These are phyloP conservation scores for Penaeus monodon DNA, from an alignment of 2,888 invertebrate species.

Conservation along the genomic window DNA sequence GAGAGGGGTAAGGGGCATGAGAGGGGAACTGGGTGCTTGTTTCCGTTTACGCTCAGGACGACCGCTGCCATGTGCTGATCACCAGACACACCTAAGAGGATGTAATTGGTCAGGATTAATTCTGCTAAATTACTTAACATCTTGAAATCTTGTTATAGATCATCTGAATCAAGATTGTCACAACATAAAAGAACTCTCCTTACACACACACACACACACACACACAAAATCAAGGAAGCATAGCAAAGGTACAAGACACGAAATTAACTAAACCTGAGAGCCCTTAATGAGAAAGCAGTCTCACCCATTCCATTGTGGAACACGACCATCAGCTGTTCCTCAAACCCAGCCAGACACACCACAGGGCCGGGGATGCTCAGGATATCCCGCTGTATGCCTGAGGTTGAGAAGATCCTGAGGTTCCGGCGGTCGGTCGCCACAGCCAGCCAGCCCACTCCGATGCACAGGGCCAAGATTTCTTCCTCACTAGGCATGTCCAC, in stretches of 20 bases:
- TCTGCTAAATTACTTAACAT: too few relatives aligned
- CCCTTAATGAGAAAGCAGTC: constrained; percentile 4
- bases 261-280: not conserved
- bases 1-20: constrained; percentile 75
- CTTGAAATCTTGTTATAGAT: too few relatives aligned
- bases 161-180: too few relatives aligned
- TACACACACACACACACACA: too few relatives aligned
- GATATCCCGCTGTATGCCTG: constrained; percentile 88
- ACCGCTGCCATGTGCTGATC: constrained; percentile 58
- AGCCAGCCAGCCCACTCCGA: constrained; percentile 82
- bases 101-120: not conserved
- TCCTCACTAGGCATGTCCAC: constrained; percentile 83
- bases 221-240: not conserved
- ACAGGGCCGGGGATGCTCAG: constrained; percentile 81
- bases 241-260: too few relatives aligned
- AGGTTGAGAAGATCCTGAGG: constrained; percentile 85
- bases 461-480: constrained; percentile 78
- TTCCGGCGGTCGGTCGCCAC: constrained; percentile 82
- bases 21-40: constrained; percentile 38
- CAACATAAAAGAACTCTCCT: too few relatives aligned
- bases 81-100: constrained; percentile 50
- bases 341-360: constrained; percentile 78
- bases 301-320: constrained; percentile 76
- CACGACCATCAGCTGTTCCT: constrained; percentile 76
- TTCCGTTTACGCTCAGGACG: constrained; percentile 44